Conservation (phyloP, 2,888 invertebrate genomes). For the Pantelozetes paolii region DNA sequence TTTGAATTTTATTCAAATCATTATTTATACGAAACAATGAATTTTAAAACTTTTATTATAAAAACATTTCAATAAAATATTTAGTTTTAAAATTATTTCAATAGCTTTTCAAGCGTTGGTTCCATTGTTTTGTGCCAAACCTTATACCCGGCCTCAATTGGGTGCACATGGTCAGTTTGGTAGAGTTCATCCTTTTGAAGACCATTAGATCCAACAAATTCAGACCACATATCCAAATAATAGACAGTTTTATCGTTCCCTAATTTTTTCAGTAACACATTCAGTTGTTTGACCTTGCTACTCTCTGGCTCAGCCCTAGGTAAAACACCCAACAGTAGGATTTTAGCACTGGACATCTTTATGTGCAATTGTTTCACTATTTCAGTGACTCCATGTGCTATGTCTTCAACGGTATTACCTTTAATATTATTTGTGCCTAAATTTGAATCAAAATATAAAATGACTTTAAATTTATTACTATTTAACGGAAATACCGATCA, state of each 20-base stretch:
- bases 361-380: not conserved
- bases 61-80: too few relatives aligned
- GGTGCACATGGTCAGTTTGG: not conserved
- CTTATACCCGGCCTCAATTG: not conserved
- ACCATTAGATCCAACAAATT: not conserved
- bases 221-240: not conserved
- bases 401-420: not conserved
- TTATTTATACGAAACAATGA: too few relatives aligned
- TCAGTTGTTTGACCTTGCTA: not conserved
- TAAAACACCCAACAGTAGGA: not conserved
- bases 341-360: not conserved
- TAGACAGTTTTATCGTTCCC: not conserved
- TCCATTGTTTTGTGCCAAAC: slow-evolving; percentile 13
- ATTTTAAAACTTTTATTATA: too few relatives aligned
- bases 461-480: not conserved
- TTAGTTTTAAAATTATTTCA: not conserved
- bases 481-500: not conserved
- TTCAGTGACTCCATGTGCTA: not conserved
- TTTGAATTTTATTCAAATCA: too few relatives aligned
- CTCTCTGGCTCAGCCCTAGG: not conserved
- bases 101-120: not conserved
- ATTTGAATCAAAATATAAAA: not conserved
- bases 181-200: not conserved
- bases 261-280: not conserved
- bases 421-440: not conserved